These are phyloP conservation scores for Arnoldichthys spilopterus DNA, from an alignment of 2,797 vertebrate species.

Conservation along the genomic window DNA sequence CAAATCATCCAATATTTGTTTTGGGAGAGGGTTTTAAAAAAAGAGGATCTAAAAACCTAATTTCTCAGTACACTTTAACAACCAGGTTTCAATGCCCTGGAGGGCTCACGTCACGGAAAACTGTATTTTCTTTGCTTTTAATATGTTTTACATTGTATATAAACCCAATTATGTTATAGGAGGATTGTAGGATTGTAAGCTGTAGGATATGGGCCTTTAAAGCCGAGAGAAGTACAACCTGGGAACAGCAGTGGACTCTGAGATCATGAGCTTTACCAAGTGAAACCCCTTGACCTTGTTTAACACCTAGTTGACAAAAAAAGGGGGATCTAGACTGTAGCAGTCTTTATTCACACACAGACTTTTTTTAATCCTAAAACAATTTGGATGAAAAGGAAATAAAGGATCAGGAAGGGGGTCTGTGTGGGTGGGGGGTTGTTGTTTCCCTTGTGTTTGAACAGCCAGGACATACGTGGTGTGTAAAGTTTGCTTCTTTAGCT, in stretches of 20 bases:
- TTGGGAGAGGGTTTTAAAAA: background rate
- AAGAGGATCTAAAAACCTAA: background rate
- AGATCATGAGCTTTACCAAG: slow-evolving; percentile 1
- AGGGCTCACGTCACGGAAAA: too few relatives aligned
- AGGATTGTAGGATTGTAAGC: too few relatives aligned
- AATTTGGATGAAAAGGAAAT: slow-evolving; percentile 32
- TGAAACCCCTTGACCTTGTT: background rate
- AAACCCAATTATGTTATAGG: too few relatives aligned
- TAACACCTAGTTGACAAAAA: slow-evolving; percentile 22
- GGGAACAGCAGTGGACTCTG: background rate
- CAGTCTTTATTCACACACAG: slow-evolving; percentile 21
- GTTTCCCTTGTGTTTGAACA: too few relatives aligned
- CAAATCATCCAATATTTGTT: slow-evolving; percentile 18
- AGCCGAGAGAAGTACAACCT: background rate
- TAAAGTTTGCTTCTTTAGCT: background rate
- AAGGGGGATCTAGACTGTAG: slow-evolving; percentile 18
- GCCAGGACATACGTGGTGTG: background rate
- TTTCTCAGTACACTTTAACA: background rate
- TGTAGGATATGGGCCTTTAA: background rate
- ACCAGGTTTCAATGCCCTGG: background rate
- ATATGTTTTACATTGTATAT: too few relatives aligned
- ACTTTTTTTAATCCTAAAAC: slow-evolving; percentile 48
- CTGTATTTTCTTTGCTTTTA: too few relatives aligned
- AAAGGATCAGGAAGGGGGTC: background rate
- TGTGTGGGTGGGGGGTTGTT: too few relatives aligned